A percentile compares a stretch with the other conserved stretches of the same genome.
Conservation (phyloP, 2,888 invertebrate species). For the Tipula vernalis region DNA sequence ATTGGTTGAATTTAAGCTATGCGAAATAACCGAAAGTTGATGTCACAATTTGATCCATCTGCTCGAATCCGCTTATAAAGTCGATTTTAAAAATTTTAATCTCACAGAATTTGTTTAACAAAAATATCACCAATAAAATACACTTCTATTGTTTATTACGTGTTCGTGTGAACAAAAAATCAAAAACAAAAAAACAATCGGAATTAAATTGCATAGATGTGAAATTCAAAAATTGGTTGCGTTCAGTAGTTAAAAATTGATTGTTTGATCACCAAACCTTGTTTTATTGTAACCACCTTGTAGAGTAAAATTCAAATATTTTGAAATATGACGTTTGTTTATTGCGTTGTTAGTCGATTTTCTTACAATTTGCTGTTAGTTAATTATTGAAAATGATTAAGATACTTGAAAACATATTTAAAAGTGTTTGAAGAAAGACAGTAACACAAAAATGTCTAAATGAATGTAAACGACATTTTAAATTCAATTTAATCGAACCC, state of each 20-base stretch:
- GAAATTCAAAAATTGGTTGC: neutral
- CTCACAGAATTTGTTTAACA: too few relatives aligned
- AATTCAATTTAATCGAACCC: neutral
- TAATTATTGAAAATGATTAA: too few relatives aligned
- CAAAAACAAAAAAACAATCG: too few relatives aligned
- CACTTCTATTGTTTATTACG: too few relatives aligned
- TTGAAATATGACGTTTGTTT: neutral
- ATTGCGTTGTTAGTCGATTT: neutral
- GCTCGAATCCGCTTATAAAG: too few relatives aligned
- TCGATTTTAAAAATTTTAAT: too few relatives aligned
- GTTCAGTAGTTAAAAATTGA: neutral
- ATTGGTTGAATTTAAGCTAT: too few relatives aligned
- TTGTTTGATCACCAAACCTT: neutral
- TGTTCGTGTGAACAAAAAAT: too few relatives aligned
- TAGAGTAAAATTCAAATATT: neutral
- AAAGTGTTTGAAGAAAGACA: neutral
- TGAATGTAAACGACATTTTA: neutral
- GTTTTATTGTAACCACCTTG: neutral
- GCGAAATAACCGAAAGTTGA: too few relatives aligned
- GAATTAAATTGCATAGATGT: neutral
- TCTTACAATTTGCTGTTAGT: too few relatives aligned
- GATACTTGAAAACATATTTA: neutral
- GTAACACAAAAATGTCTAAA: neutral
- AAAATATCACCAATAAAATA: too few relatives aligned
- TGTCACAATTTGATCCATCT: too few relatives aligned